Evolutionary conservation across 2,888 invertebrate genomes (phyloP), one percentile per base, ranked within the genome.

Genomic region (Doris montereyensis): DNA sequence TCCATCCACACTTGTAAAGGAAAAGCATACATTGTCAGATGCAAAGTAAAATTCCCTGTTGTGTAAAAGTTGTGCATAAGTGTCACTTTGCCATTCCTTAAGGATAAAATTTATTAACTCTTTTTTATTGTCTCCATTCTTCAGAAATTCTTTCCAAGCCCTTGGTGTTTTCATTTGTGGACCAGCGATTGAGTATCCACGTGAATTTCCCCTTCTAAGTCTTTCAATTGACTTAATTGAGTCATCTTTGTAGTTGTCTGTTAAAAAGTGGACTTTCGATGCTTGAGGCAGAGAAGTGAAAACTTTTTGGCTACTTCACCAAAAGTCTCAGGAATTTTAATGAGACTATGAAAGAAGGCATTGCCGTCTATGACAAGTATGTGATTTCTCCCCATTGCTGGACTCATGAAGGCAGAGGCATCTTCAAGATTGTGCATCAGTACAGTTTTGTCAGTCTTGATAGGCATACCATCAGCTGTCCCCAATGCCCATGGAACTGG

Each of bases 31-130:
- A n/a, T n/a, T n/a, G n/a, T n/a, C n/a, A n/a, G n/a, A n/a, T n/a
- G n/a, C n/a, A n/a, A n/a, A n/a, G n/a, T n/a, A n/a, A n/a, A n/a
- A n/a, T n/a, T n/a, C n/a, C n/a, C n/a, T n/a, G n/a, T n/a, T n/a
- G n/a, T n/a, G n/a, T n/a, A n/a, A n/a, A n/a, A n/a, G n/a, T n/a
- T n/a, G n/a, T n/a, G n/a, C n/a, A n/a, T n/a, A n/a, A n/a, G n/a
- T n/a, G n/a, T n/a, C n/a, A n/a, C n/a, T n/a, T n/a, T n/a, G n/a
- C n/a, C n/a, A n/a, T n/a, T n/a, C n/a, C n/a, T n/a, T n/a, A n/a
- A n/a, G n/a, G n/a, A n/a, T 62, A 62, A 62, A 62, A 62, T 62
- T 62, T 62, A 62, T 62, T n/a, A n/a, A n/a, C n/a, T n/a, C n/a
- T 62, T 62, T 62, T 62, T 62, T n/a, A 62, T 13, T 62, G n/a